Evolutionary conservation across 1,140 invertebrate genomes (phyloP).

Genomic region (Plutomurus gul): DNA sequence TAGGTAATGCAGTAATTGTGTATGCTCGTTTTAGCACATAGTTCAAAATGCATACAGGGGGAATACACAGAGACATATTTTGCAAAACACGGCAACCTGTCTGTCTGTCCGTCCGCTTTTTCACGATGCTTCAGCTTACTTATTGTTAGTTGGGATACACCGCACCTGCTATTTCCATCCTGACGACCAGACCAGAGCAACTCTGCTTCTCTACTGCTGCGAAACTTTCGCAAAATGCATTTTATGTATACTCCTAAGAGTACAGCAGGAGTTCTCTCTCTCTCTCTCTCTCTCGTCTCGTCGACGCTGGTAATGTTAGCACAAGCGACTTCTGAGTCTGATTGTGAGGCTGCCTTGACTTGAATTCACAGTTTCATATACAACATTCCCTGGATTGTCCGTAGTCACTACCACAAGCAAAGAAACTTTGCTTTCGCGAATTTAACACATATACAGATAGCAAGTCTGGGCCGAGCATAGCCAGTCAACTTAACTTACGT

Average conservation of each 20-base stretch:
- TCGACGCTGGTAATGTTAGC: not conserved
- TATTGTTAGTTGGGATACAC: slow-evolving; percentile 20
- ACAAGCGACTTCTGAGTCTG: not conserved
- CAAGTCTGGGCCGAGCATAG: no score
- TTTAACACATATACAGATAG: no score
- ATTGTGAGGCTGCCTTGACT: not conserved
- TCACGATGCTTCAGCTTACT: not conserved
- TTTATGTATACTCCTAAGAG: not conserved
- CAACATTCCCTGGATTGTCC: not conserved
- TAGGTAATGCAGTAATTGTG: not conserved
- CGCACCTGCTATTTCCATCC: slow-evolving; percentile 39
- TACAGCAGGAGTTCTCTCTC: slow-evolving; percentile 7
- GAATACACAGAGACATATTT: not conserved
- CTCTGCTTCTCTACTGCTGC: slow-evolving; percentile 1
- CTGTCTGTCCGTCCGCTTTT: not conserved
- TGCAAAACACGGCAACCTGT: not conserved
- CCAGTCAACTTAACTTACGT: no score
- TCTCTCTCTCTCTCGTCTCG: not conserved
- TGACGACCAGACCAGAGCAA: slow-evolving; percentile 24
- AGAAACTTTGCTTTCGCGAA: no score
- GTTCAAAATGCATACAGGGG: not conserved
- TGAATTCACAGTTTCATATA: not conserved
- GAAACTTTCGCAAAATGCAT: slow-evolving; percentile 26
- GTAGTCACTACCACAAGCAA: no score
- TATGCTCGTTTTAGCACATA: slow-evolving; percentile 23